phyloP scores from a whole-genome alignment of 2,797 vertebrate species.

The Astyanax mexicanus region DNA sequence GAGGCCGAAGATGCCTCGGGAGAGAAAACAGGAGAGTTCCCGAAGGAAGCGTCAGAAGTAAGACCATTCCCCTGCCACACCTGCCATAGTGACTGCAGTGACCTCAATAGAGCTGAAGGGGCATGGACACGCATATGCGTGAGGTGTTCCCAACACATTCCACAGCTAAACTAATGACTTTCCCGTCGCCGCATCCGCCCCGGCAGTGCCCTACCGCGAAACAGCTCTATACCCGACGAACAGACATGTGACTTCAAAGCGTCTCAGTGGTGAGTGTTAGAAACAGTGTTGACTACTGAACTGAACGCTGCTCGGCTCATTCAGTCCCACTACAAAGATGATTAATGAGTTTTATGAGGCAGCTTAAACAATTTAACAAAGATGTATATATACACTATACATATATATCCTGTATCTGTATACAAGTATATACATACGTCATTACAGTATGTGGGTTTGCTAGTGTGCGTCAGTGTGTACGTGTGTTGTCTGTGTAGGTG shows the following conservation, averaged over 20 bases:
- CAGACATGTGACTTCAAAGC: neutral
- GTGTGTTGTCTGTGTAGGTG: neutral
- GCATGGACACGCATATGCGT: neutral
- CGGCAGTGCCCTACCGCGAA: neutral
- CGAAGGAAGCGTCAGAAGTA: slow-evolving; percentile 41
- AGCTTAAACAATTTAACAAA: slow-evolving; percentile 59
- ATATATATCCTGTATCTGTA: slow-evolving; percentile 63
- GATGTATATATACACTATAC: slow-evolving; percentile 63
- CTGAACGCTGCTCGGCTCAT: slow-evolving; percentile 37
- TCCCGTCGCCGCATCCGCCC: slow-evolving; percentile 22
- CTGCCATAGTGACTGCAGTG: slow-evolving; percentile 30
- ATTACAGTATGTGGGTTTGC: slow-evolving; percentile 58
- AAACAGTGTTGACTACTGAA: slow-evolving; percentile 60
- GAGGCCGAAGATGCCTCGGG: slow-evolving; percentile 39
- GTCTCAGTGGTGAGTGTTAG: slow-evolving; percentile 43
- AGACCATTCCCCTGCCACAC: slow-evolving; percentile 41
- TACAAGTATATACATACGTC: slow-evolving; percentile 64
- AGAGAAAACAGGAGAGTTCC: slow-evolving; percentile 43
- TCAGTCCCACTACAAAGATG: slow-evolving; percentile 51
- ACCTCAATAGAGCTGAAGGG: slow-evolving; percentile 25
- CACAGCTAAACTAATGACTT: slow-evolving; percentile 34
- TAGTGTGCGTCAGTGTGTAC: slow-evolving; percentile 34
- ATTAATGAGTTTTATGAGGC: slow-evolving; percentile 52
- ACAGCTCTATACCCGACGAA: slow-evolving; percentile 17
- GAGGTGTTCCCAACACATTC: slow-evolving; percentile 12